These are phyloP conservation scores for Erynnis tages DNA, from an alignment of 2,888 invertebrate genomes.

Conservation along the genomic window DNA sequence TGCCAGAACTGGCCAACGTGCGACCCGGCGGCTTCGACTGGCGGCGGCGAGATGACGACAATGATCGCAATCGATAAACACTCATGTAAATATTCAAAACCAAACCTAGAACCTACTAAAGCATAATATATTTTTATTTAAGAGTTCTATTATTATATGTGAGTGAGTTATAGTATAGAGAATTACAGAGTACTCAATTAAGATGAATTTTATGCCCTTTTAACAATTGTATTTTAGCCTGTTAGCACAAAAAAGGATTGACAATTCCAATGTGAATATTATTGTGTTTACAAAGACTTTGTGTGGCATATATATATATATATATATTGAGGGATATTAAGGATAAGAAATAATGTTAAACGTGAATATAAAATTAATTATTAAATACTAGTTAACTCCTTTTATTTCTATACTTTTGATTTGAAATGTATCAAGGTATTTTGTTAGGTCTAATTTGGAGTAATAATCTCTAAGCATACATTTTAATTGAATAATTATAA, in stretches of 20 bases:
- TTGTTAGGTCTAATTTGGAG: not conserved
- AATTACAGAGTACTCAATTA: constrained; percentile 4
- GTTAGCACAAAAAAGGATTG: constrained; percentile 19
- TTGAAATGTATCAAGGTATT: not conserved
- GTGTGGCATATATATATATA: constrained; percentile 12
- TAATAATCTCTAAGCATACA: no score
- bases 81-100: constrained; percentile 4
- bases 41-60: constrained; percentile 75
- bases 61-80: constrained; percentile 10
- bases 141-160: constrained; percentile 11
- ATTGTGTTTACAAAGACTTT: constrained; percentile 11
- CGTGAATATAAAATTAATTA: constrained; percentile 27
- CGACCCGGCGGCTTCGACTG: constrained; percentile 95
- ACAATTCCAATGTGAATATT: constrained; percentile 8
- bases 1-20: constrained; percentile 87
- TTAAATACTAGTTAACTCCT: not conserved
- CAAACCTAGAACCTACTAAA: constrained; percentile 8
- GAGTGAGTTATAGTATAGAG: constrained; percentile 16
- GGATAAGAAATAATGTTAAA: constrained; percentile 22
- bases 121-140: constrained; percentile 12
- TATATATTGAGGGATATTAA: constrained; percentile 9
- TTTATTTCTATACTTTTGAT: constrained; percentile 4
- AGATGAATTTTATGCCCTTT: constrained; percentile 16
- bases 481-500: no score
- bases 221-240: constrained; percentile 2